Conservation (phyloP, 2,797 vertebrate genomes). For the Sebastes umbrosus region DNA sequence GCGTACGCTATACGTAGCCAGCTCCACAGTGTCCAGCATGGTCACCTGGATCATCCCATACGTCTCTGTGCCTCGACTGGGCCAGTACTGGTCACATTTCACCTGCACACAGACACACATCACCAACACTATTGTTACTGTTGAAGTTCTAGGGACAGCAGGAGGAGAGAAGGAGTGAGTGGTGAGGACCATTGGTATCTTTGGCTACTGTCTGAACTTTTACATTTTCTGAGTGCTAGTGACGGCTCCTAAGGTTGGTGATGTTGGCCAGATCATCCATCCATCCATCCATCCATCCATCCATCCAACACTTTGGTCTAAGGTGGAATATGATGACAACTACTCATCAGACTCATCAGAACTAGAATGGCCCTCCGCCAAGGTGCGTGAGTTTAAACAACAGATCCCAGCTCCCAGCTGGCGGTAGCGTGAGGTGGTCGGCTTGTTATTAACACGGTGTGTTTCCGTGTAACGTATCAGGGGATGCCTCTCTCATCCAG, state of each 20-base stretch:
- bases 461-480: too few relatives aligned
- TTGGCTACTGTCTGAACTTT: background rate
- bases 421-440: too few relatives aligned
- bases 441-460: too few relatives aligned
- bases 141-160: background rate
- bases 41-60: conserved; percentile 94
- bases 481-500: too few relatives aligned
- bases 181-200: background rate
- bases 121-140: background rate
- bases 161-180: background rate
- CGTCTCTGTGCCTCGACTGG: conserved; percentile 83
- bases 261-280: background rate
- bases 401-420: too few relatives aligned
- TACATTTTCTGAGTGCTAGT: background rate
- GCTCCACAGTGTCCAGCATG: conserved; percentile 91
- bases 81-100: conserved; percentile 99
- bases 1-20: conserved; percentile 93
- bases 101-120: conserved; percentile 77
- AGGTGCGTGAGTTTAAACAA: too few relatives aligned
- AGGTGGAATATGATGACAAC: background rate
- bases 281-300: background rate
- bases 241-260: background rate
- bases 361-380: too few relatives aligned
- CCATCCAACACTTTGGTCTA: background rate
- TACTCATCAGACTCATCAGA: background rate